Percentiles rank a stretch among this genome's conserved stretches.
Evolutionary conservation across 2,888 invertebrate species (phyloP).

Genomic region (Leucoma salicis): DNA sequence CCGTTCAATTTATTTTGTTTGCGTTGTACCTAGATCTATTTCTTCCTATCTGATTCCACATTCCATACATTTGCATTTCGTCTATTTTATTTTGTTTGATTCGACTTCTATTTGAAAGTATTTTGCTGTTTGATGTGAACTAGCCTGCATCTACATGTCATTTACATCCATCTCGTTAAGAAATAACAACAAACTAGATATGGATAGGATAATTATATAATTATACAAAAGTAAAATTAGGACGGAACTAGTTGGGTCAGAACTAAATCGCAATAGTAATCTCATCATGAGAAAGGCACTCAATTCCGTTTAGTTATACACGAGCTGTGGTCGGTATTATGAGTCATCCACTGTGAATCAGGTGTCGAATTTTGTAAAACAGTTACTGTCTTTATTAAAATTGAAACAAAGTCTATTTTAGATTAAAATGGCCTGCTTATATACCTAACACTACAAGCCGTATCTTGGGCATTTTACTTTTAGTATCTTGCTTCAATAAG

Average conservation of each 20-base stretch:
- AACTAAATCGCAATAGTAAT: constrained; percentile 26
- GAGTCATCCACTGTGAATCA: constrained; percentile 35
- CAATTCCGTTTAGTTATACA: constrained; percentile 25
- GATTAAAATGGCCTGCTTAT: constrained; percentile 5
- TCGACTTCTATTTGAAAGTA: constrained; percentile 20
- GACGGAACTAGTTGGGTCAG: constrained; percentile 16
- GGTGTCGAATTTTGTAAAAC: constrained; percentile 14
- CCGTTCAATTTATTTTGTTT: constrained; percentile 15
- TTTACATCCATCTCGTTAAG: no score
- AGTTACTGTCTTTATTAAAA: constrained; percentile 20
- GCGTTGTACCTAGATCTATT: constrained; percentile 5
- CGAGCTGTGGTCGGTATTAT: constrained; percentile 24
- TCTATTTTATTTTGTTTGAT: constrained; percentile 11
- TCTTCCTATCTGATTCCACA: constrained; percentile 7
- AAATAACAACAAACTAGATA: constrained; percentile 25
- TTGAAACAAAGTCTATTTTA: constrained; percentile 24
- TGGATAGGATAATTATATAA: no score
- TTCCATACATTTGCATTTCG: constrained; percentile 1
- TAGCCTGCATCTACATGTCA: background rate
- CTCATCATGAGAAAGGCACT: constrained; percentile 26
- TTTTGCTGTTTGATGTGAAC: constrained; percentile 19
- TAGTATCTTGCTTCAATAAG: constrained; percentile 26
- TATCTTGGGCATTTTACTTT: constrained; percentile 29
- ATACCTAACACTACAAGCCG: constrained; percentile 14
- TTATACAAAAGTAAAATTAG: constrained; percentile 19